Percentiles rank a stretch among this genome's conserved stretches.
These are phyloP conservation scores for Eudemis profundana DNA, from an alignment of 2,888 invertebrate species.

Conservation along the genomic window DNA sequence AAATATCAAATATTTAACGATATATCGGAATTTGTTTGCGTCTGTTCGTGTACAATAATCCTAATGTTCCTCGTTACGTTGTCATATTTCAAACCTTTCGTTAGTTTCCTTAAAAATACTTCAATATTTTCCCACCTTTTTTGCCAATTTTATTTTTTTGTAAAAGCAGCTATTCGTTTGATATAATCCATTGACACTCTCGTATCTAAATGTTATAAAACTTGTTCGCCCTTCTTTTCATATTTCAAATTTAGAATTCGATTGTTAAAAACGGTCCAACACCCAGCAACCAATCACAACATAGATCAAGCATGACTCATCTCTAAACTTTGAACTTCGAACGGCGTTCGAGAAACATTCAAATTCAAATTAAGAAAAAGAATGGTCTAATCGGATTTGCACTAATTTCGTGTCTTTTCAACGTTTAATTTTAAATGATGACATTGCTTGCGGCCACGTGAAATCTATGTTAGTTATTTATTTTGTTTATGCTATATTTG, in stretches of 20 bases:
- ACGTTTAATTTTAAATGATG: slow-evolving; percentile 28
- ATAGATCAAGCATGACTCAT: slow-evolving; percentile 29
- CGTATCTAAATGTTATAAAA: neutral
- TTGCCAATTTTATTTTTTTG: no score
- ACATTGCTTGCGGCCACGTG: slow-evolving; percentile 17
- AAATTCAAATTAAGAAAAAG: slow-evolving; percentile 41
- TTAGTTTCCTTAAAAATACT: no score
- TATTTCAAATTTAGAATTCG: slow-evolving; percentile 25
- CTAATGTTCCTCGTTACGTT: no score
- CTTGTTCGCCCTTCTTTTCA: slow-evolving; percentile 1
- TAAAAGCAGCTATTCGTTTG: no score
- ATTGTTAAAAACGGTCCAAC: slow-evolving; percentile 30
- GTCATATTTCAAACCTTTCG: no score
- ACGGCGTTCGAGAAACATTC: slow-evolving; percentile 28
- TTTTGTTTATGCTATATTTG: slow-evolving; percentile 7
- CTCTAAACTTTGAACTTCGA: slow-evolving; percentile 23
- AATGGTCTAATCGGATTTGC: slow-evolving; percentile 38
- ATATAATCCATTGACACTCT: neutral
- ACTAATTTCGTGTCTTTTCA: slow-evolving; percentile 38
- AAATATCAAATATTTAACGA: no score
- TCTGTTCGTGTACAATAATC: no score
- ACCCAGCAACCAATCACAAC: slow-evolving; percentile 16
- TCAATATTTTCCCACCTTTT: no score
- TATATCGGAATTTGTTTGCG: no score
- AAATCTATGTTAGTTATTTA: slow-evolving; percentile 24